Evolutionary conservation across 2,888 invertebrate species (phyloP).

Genomic region (Coenonympha arcania): DNA sequence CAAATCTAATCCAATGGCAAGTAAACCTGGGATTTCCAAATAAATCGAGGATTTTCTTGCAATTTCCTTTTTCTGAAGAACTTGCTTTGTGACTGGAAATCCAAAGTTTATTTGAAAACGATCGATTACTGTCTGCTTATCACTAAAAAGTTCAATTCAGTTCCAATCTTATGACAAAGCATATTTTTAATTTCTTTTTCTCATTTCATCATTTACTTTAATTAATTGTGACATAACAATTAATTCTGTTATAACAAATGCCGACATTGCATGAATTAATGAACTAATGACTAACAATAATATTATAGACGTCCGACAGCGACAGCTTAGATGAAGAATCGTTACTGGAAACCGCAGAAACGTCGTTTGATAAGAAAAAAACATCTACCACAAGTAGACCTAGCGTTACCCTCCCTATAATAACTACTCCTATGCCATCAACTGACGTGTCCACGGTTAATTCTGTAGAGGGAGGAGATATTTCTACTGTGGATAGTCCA

Average conservation of each 20-base stretch:
- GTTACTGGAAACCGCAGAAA: neutral
- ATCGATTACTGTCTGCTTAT: too few species aligned
- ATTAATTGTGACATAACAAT: too few species aligned
- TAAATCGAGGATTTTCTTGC: too few species aligned
- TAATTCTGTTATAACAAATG: too few species aligned
- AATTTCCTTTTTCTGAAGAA: too few species aligned
- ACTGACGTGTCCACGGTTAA: slow-evolving; percentile 9
- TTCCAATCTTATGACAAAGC: too few species aligned
- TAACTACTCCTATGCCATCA: neutral
- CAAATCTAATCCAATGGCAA: neutral
- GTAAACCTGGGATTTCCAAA: too few species aligned
- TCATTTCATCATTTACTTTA: too few species aligned
- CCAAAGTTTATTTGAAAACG: too few species aligned
- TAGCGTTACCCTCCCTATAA: neutral
- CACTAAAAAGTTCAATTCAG: too few species aligned
- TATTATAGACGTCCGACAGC: slow-evolving; percentile 23
- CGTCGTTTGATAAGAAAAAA: neutral
- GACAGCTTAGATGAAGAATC: slow-evolving; percentile 31
- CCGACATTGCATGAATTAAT: slow-evolving; percentile 23
- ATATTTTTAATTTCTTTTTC: too few species aligned
- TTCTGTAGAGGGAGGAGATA: neutral
- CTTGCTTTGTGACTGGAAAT: too few species aligned
- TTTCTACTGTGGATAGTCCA: neutral
- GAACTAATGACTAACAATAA: slow-evolving; percentile 24
- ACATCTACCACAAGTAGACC: neutral